Base-by-base conservation (phyloP, 2,113 vertebrate species). In the Melanotaenia duboulayi region DNA sequence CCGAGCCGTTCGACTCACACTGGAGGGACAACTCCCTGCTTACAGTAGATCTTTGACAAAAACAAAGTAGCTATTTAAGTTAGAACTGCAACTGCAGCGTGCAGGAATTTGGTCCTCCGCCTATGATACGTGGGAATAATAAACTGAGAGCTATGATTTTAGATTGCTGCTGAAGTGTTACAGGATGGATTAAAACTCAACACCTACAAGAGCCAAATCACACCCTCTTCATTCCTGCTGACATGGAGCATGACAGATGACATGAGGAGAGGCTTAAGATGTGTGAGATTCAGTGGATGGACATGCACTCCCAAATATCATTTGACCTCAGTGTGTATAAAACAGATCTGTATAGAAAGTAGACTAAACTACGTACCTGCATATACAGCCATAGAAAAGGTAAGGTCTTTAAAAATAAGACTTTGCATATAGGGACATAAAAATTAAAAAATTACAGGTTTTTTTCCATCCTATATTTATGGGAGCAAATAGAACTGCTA, bases 11-110 rank as follows among this genome's bases (percentile, higher is more conserved):
- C n/a, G 17, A 78, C 70, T 89, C 87, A 86, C 78, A 79, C 68
- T 69, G 72, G 76, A 84, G 83, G 78, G 82, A 85, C 87, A 84
- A 91, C 90, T 89, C 90, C 75, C 77, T 22, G 48, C 20, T 68
- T 70, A 49, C 17, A 59, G 28, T 64, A 25, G n/a, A 58, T 44
- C 77, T 48, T 71, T 11, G n/a, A 16, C 60, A 72, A 23, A 35
- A 25, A 8, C 22, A 20, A 42, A 35, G 22, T 50, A 51, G n/a
- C 61, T 72, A 11, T 64, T 62, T 2, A 57, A 77, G 28, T 25
- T 58, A 40, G 54, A 76, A 65, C 35, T 74, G 52, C 48, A 28
- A 2, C 40, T 23, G 17, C 28, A 40, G 3, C 16, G 77, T 56
- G 66, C 23, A 58, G 24, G 50, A 20, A 37, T 20, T 44, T 42